Evolutionary conservation across 2,888 invertebrate species (phyloP).

Genomic region (Drosophila anomelani): DNA sequence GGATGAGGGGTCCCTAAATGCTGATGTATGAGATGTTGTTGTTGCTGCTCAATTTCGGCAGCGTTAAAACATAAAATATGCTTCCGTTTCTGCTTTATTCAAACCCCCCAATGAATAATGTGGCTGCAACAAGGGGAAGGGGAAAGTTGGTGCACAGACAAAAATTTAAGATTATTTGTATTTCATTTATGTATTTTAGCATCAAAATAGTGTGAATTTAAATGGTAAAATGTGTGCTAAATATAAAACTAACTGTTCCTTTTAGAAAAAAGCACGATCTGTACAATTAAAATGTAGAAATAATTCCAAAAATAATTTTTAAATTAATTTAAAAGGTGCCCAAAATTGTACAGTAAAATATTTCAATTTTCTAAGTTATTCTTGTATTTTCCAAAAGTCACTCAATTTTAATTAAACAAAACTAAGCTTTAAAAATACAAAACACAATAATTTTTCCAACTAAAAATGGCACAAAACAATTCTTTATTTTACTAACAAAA

Average conservation of each 20-base stretch:
- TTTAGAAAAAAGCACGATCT: background rate
- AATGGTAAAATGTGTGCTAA: background rate
- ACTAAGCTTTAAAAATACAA: background rate
- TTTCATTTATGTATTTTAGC: too few relatives aligned
- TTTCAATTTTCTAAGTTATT: background rate
- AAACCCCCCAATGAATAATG: constrained; percentile 70
- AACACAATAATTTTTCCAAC: background rate
- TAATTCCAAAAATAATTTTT: background rate
- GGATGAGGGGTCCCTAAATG: constrained; percentile 63
- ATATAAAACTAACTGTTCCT: background rate
- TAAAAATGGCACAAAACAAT: background rate
- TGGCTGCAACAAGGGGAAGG: constrained; percentile 50
- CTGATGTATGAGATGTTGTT: constrained; percentile 70
- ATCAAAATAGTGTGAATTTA: background rate
- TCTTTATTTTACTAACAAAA: background rate
- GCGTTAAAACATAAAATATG: constrained; percentile 82
- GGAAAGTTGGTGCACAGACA: constrained; percentile 9
- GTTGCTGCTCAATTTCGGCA: constrained; percentile 77
- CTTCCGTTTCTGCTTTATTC: constrained; percentile 59
- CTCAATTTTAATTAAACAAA: background rate
- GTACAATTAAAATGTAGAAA: background rate
- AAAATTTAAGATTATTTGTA: background rate
- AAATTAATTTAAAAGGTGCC: background rate
- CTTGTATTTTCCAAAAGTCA: background rate
- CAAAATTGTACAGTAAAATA: background rate